Conservation (phyloP, 2,888 invertebrate species). For the Macaria notata region DNA sequence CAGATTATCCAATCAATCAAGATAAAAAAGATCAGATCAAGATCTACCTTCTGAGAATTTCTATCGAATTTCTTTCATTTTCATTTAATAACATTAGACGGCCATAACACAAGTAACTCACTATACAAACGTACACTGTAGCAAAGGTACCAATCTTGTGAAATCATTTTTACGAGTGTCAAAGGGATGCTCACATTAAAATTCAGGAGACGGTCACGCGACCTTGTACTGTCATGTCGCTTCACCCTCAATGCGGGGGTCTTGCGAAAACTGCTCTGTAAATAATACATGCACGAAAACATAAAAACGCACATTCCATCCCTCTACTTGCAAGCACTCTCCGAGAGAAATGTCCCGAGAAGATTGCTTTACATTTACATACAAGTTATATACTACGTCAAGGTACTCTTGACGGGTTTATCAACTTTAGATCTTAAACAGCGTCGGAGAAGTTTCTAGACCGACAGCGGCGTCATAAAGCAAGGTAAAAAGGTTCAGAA, state of each 20-base stretch:
- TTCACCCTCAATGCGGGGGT: slow-evolving; percentile 48
- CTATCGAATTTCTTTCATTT: too few species aligned
- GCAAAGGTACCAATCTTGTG: slow-evolving; percentile 48
- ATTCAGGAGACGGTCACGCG: slow-evolving; percentile 69
- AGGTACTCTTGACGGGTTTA: slow-evolving; percentile 16
- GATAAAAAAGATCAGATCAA: too few species aligned
- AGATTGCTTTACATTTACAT: slow-evolving; percentile 32
- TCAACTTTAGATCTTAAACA: slow-evolving; percentile 28
- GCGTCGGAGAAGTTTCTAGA: slow-evolving; percentile 26
- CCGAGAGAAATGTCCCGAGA: slow-evolving; percentile 26
- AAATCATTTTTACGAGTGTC: slow-evolving; percentile 75
- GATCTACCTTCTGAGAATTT: too few species aligned
- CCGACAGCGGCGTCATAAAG: slow-evolving; percentile 30
- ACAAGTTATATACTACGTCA: slow-evolving; percentile 11
- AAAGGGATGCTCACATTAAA: slow-evolving; percentile 72
- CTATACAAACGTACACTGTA: slow-evolving; percentile 19
- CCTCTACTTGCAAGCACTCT: slow-evolving; percentile 28
- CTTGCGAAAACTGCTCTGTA: slow-evolving; percentile 42
- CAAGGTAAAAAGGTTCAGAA: slow-evolving; percentile 29
- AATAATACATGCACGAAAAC: slow-evolving; percentile 41
- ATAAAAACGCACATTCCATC: slow-evolving; percentile 34
- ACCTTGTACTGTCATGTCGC: slow-evolving; percentile 62
- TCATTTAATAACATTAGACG: not conserved
- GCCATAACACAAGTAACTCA: slow-evolving; percentile 2
- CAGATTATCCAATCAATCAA: too few species aligned